Evolutionary conservation across 2,113 vertebrate genomes (phyloP).

Genomic region (Cyphomyrus discorhynchus): DNA sequence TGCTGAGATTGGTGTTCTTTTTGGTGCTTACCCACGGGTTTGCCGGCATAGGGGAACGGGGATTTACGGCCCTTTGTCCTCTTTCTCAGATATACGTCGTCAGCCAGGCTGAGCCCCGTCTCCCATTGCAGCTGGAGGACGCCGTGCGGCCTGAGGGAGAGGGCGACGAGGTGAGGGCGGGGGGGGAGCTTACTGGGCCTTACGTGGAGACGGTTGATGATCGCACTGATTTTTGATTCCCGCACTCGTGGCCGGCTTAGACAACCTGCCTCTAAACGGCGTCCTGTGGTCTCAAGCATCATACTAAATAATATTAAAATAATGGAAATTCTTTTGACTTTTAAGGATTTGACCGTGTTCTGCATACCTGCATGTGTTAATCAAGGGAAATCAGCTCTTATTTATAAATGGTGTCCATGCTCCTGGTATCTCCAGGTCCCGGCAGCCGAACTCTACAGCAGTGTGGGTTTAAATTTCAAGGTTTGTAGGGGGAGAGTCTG

Average conservation of each 20-base stretch:
- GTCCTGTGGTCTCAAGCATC: neutral
- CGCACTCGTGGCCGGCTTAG: neutral
- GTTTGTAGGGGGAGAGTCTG: neutral
- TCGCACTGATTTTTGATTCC: neutral
- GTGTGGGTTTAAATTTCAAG: neutral
- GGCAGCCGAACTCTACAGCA: too few species aligned
- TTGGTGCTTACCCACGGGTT: neutral
- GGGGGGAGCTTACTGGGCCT: too few species aligned
- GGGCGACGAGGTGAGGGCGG: conserved; percentile 82
- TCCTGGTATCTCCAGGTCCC: neutral
- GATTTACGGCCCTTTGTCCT: conserved; percentile 18
- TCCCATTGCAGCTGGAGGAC: conserved; percentile 93
- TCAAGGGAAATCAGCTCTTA: neutral
- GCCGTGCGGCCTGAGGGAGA: conserved; percentile 84
- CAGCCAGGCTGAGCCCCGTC: conserved; percentile 84
- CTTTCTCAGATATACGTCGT: conserved; percentile 85
- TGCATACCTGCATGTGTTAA: neutral
- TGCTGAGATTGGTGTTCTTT: neutral
- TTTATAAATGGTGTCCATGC: neutral
- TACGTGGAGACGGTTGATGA: neutral
- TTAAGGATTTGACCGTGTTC: neutral
- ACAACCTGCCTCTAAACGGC: neutral
- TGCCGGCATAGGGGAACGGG: neutral
- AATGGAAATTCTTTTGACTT: neutral
- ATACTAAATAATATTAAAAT: neutral